Evolutionary conservation across 1,140 invertebrate genomes (phyloP), one percentile per base, ranked within the genome.

Genomic region (Rhynchophorus ferrugineus): DNA sequence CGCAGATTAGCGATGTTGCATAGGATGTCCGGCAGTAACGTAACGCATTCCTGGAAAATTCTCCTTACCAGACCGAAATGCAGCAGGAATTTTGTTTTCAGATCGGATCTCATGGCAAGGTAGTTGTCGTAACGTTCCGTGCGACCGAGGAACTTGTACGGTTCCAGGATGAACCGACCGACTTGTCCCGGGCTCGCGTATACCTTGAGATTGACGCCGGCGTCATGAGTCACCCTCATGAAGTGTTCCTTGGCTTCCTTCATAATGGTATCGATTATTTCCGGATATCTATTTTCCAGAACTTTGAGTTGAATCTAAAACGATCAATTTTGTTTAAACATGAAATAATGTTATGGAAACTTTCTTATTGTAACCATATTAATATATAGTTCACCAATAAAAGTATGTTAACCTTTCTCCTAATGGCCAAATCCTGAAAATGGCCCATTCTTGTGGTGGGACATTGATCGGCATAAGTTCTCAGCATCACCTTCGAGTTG

Each of bases 11-110:
- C 46, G 53, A 82, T 75, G 61, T 78, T 64, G n/a, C 77, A 75
- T 6, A 83, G 70, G 33, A 66, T 62, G 1, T 63, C 44, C 0
- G 80, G 79, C 59, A 85, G 71, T 1, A 71, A 69, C 14, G 61
- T 63, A 9, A 74, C 69, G 1, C 79, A 76, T 17, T 75, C 76
- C 42, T 72, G 70, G 1, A 83, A 61, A 2, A 85, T 73, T 21
- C 74, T 72, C 41, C 76, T 72, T 51, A 85, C 74, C 38, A 83
- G 74, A 13, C 75, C 76, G 61, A 84, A 78, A n/a, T 81, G 64
- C 8, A 82, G 68, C 11, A 81, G 72, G 41, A 76, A 73, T 49
- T 68, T 75, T 33, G 71, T 71, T 53, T 71, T 64, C 0, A 86
- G 59, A 51, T 71, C 71, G 8, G 74, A 73, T 18, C 76, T 73